Base-by-base conservation (phyloP, 2,113 vertebrate genomes). In the Trematocara marginatum region DNA sequence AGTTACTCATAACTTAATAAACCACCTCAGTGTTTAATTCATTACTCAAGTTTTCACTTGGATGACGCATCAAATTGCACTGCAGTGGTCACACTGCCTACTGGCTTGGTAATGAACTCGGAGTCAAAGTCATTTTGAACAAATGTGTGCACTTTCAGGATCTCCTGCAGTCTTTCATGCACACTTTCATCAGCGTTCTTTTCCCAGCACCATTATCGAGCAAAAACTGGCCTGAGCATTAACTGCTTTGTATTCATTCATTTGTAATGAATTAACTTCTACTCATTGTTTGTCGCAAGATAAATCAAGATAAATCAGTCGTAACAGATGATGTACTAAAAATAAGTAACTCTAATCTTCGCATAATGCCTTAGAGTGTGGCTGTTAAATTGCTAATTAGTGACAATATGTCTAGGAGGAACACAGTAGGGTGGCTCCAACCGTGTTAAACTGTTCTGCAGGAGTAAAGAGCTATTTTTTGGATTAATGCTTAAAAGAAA, bases 291-390 rank as follows among this genome's bases (percentile, higher is more conserved):
- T 59, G 71, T 59, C 38, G 78, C n/a, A 35, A 83, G 64, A 88
- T 86, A 79, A 90, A 92, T 90, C n/a, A 35, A 83, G 64, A 88
- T 86, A 79, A 90, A 92, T 90, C 82, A 79, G 78, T 80, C 45
- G 47, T 88, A 59, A 64, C 29, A 57, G 56, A 88, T 71, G 38
- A 74, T 35, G 71, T 84, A 79, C 51, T 80, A 84, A 83, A 90
- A 82, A 93, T 80, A 83, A 53, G 42, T 81, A 78, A 86, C 40
- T 51, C 49, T 86, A 53, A 89, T 69, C 84, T 93, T 91, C 83
- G 81, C 64, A 86, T 86, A 88, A 88, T 86, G 85, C 15, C 45
- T 76, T 31, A 51, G 29, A 82, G 45, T 83, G 74, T 53, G 2
- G 34, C 76, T 88, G 76, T 82, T 79, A 85, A 89, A 89, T 82